These are phyloP conservation scores for Nerophis lumbriciformis DNA, from an alignment of 2,113 vertebrate species.

Conservation along the genomic window DNA sequence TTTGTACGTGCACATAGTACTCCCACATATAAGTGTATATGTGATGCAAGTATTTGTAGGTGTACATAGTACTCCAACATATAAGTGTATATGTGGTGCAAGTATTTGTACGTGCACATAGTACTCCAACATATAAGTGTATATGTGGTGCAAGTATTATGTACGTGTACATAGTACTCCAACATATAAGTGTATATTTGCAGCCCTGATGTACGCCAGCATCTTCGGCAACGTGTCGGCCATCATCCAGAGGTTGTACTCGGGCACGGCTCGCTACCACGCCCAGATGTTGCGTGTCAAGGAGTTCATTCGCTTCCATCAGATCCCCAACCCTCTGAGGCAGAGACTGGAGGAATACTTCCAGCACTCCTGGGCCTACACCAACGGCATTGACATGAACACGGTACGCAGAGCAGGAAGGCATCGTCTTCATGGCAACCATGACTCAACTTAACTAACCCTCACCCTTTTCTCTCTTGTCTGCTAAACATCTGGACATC, in stretches of 20 bases:
- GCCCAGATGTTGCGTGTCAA: slow-evolving; percentile 98
- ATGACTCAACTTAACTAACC: too few species aligned
- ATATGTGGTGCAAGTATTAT: too few species aligned
- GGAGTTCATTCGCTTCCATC: slow-evolving; percentile 98
- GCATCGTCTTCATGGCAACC: too few species aligned
- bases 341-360: slow-evolving; percentile 97
- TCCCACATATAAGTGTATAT: too few species aligned
- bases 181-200: too few species aligned
- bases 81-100: too few species aligned
- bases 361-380: slow-evolving; percentile 97
- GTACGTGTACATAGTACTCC: too few species aligned
- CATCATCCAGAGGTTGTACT: slow-evolving; percentile 98
- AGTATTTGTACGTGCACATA: too few species aligned
- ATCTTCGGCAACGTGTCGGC: slow-evolving; percentile 99
- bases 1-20: too few species aligned
- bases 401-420: slow-evolving; percentile 76
- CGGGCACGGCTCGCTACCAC: slow-evolving; percentile 93
- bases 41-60: too few species aligned
- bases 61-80: too few species aligned
- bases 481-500: slow-evolving; percentile 61
- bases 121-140: too few species aligned
- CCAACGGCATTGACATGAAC: slow-evolving; percentile 99
- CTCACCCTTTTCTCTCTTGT: slow-evolving; percentile 78
- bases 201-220: slow-evolving; percentile 98
- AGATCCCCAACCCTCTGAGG: slow-evolving; percentile 93